These are phyloP conservation scores for Strix aluco DNA, from an alignment of 2,113 vertebrate species.

Conservation along the genomic window DNA sequence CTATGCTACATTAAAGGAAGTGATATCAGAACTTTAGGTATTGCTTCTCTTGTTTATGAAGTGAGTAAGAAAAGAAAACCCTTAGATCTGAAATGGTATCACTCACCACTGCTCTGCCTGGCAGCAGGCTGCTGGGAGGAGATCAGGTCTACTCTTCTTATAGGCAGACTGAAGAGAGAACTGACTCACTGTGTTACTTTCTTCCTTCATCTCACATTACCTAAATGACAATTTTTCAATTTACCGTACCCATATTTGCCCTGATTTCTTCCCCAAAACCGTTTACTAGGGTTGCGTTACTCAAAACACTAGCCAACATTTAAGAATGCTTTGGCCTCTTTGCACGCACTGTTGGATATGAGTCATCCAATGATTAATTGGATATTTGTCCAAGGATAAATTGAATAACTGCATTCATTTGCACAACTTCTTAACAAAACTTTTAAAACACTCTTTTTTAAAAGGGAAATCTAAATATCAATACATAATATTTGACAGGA, in stretches of 20 bases:
- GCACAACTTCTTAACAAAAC: not conserved
- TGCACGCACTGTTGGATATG: not conserved
- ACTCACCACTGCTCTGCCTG: not conserved
- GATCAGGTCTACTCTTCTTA: accelerated
- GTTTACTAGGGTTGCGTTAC: not conserved
- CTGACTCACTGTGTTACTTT: not conserved
- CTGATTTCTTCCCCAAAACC: not conserved
- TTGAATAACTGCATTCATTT: not conserved
- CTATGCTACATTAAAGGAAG: not conserved
- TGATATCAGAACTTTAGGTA: not conserved
- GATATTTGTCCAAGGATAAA: not conserved
- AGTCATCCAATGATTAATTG: not conserved
- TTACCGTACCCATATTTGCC: not conserved
- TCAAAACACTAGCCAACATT: not conserved
- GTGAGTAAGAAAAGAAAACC: not conserved
- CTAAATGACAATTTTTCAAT: not conserved
- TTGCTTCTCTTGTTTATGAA: not conserved
- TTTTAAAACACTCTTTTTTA: not conserved
- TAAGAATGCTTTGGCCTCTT: not conserved
- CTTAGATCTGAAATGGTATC: not conserved
- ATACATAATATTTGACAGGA: not conserved
- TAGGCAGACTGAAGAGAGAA: not conserved
- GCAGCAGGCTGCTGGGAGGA: not conserved
- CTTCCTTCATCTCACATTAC: not conserved
- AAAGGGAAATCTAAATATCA: not conserved